Evolutionary conservation across 2,113 vertebrate genomes (phyloP).

Genomic region (Rallus limicola): DNA sequence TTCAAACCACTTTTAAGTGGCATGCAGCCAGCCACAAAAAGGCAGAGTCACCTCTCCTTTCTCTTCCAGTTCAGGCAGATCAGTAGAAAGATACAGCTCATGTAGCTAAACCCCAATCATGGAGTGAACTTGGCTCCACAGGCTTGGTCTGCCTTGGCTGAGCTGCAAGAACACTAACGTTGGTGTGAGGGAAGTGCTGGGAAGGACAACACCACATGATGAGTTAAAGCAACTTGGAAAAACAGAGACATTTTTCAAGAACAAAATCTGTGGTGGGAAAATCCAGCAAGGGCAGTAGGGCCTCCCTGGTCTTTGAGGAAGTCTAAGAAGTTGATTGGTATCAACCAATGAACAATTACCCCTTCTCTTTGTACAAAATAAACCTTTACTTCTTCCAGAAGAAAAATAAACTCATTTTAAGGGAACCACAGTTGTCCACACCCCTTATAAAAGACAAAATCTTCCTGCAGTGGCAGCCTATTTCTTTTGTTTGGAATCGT

Average conservation of each 20-base stretch:
- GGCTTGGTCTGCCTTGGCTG: not conserved
- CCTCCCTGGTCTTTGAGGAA: not conserved
- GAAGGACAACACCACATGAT: accelerated
- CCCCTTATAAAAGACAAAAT: not conserved
- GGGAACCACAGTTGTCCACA: not conserved
- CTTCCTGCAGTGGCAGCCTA: not conserved
- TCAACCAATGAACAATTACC: not conserved
- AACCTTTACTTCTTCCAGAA: not conserved
- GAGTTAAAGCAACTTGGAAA: not conserved
- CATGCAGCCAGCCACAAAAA: too few relatives aligned
- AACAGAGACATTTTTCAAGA: not conserved
- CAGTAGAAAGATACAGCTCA: not conserved
- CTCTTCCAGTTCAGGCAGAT: accelerated
- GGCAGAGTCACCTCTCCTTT: not conserved
- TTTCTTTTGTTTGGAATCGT: not conserved
- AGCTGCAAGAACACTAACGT: accelerated
- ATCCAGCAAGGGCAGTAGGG: not conserved
- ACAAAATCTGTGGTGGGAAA: not conserved
- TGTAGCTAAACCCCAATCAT: not conserved
- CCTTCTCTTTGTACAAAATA: not conserved
- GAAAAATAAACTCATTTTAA: not conserved
- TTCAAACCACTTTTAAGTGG: accelerated
- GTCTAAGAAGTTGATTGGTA: not conserved
- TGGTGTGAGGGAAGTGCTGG: not conserved
- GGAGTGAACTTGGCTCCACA: accelerated